Evolutionary conservation across 1,140 invertebrate species (phyloP).

Genomic region (Polypedilum vanderplanki): DNA sequence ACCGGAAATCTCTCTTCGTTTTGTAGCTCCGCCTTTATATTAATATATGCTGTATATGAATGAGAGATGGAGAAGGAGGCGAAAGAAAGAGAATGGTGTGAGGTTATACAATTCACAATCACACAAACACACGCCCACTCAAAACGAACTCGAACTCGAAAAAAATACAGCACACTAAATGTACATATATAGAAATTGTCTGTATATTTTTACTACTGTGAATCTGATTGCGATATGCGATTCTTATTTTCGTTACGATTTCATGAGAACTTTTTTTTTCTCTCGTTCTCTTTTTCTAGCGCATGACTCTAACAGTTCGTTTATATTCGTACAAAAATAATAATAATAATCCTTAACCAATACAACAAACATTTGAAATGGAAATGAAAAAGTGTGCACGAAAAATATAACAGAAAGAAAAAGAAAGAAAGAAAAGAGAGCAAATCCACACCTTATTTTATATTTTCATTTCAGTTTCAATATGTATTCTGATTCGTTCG

Average conservation of each 20-base stretch:
- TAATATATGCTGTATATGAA: background rate
- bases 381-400: conserved; percentile 11
- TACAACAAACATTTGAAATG: conserved; percentile 25
- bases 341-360: conserved; percentile 27
- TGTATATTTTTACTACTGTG: background rate
- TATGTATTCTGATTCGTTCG: conserved; percentile 29
- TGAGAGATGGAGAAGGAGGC: too few species aligned
- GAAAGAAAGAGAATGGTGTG: conserved; percentile 10
- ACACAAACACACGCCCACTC: conserved; percentile 25
- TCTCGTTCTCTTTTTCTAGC: background rate
- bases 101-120: background rate
- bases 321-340: conserved; percentile 24
- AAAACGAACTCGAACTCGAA: too few species aligned
- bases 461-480: conserved; percentile 29
- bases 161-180: too few species aligned
- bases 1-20: conserved; percentile 5
- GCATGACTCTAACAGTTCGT: background rate
- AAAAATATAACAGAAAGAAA: too few species aligned
- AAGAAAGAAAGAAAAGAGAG: too few species aligned
- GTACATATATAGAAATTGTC: background rate
- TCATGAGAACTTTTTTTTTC: conserved; percentile 22
- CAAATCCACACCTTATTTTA: conserved; percentile 27
- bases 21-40: conserved; percentile 21
- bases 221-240: background rate
- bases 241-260: conserved; percentile 17